phyloP scores from a whole-genome alignment of 1,140 invertebrate genomes.

The Penaeus japonicus region DNA sequence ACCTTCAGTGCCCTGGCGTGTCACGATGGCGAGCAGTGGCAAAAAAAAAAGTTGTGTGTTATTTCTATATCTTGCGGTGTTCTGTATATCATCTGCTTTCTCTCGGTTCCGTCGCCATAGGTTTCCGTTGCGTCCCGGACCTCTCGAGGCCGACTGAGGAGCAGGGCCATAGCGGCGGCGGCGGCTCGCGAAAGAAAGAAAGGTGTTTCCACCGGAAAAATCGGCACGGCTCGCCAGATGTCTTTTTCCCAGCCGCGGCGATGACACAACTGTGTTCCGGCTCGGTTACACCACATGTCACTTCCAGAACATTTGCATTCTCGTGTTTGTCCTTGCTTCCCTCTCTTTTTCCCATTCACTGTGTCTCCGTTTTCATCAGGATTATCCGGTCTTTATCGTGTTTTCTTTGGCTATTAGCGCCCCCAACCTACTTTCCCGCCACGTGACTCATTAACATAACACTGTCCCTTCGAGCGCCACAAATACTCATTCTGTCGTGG shows the following conservation, averaged over 20 bases:
- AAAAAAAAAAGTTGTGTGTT: too few species aligned
- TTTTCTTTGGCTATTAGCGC: slow-evolving; percentile 55
- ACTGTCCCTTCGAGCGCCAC: too few species aligned
- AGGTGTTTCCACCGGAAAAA: background rate
- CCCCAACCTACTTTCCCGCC: background rate
- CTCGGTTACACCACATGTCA: slow-evolving; percentile 54
- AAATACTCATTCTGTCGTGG: background rate
- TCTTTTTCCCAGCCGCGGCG: slow-evolving; percentile 8
- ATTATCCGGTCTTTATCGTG: slow-evolving; percentile 57
- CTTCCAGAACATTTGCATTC: slow-evolving; percentile 56
- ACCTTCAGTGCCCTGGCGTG: too few species aligned
- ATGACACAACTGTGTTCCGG: slow-evolving; percentile 21
- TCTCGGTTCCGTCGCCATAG: too few species aligned
- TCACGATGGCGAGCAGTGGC: too few species aligned
- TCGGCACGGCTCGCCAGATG: background rate
- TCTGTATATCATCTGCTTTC: too few species aligned
- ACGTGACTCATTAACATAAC: too few species aligned
- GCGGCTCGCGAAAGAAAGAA: too few species aligned
- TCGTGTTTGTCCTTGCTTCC: slow-evolving; percentile 41
- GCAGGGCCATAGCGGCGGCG: too few species aligned
- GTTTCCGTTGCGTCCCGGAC: too few species aligned
- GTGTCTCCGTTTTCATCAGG: slow-evolving; percentile 57
- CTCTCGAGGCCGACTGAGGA: too few species aligned
- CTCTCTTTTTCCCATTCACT: slow-evolving; percentile 33
- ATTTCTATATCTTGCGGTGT: too few species aligned